These are phyloP conservation scores for Callimorpha dominula DNA, from an alignment of 2,888 invertebrate genomes.

Conservation along the genomic window DNA sequence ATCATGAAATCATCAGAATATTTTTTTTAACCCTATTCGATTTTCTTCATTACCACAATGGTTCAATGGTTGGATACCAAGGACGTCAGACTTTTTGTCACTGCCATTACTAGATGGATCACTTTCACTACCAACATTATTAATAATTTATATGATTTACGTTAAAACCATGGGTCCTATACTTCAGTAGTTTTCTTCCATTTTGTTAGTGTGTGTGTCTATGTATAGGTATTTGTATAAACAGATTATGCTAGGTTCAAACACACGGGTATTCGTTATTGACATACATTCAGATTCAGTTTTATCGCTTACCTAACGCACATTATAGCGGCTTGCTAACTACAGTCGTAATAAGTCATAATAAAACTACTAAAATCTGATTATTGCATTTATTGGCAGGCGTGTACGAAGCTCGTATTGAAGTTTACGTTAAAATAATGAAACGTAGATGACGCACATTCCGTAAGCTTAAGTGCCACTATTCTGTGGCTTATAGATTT, in stretches of 20 bases:
- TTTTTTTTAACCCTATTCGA: too few relatives aligned
- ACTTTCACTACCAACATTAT: too few relatives aligned
- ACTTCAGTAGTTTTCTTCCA: too few relatives aligned
- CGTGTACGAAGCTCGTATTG: background rate
- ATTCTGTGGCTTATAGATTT: background rate
- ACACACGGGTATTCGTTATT: background rate
- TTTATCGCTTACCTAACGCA: constrained; percentile 7
- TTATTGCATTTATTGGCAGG: constrained; percentile 5
- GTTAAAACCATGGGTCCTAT: too few relatives aligned
- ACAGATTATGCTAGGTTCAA: background rate
- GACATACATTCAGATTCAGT: background rate
- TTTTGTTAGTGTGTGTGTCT: background rate
- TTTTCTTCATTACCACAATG: too few relatives aligned
- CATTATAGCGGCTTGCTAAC: constrained; percentile 14
- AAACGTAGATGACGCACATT: background rate
- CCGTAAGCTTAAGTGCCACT: background rate
- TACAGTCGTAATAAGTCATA: constrained; percentile 15
- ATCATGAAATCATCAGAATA: too few relatives aligned
- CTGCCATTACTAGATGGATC: too few relatives aligned
- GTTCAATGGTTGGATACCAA: too few relatives aligned
- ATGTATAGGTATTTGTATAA: background rate
- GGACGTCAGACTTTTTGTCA: too few relatives aligned
- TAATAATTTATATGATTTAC: too few relatives aligned
- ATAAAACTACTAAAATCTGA: background rate
- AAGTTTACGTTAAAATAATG: background rate